Evolutionary conservation across 2,113 vertebrate species (phyloP).

Genomic region (Caranx ignobilis): DNA sequence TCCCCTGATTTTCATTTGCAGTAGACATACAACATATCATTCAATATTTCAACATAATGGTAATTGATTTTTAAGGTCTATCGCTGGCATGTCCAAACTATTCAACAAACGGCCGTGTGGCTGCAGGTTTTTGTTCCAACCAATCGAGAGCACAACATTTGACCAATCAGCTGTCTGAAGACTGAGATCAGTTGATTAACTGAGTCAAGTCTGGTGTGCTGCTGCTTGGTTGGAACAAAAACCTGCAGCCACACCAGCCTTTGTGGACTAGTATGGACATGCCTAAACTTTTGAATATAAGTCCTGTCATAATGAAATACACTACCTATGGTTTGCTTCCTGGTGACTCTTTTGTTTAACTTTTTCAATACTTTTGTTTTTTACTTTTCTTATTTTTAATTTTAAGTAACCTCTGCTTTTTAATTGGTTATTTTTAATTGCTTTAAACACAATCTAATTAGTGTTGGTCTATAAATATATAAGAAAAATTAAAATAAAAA

Average conservation of each 20-base stretch:
- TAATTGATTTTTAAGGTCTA: conserved; percentile 8
- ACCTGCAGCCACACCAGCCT: no score
- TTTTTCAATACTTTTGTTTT: not conserved
- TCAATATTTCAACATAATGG: conserved; percentile 10
- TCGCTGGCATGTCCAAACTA: not conserved
- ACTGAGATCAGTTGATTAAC: no score
- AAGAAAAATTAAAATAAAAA: not conserved
- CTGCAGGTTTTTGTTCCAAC: no score
- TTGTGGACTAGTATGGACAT: no score
- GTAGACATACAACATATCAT: conserved; percentile 8
- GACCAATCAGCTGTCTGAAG: no score
- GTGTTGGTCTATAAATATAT: not conserved
- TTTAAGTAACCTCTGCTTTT: not conserved
- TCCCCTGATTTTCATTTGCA: conserved; percentile 5
- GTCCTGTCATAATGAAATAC: not conserved
- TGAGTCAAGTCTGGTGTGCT: no score
- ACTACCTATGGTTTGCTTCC: not conserved
- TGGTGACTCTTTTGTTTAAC: not conserved
- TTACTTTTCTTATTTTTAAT: no score
- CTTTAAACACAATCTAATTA: not conserved
- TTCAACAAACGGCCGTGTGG: no score
- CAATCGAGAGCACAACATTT: no score
- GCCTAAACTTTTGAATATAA: not conserved
- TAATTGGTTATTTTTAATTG: not conserved
- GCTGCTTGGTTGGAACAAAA: no score